Base-by-base conservation (phyloP, 1,140 invertebrate species). In the Brachionus calyciflorus region DNA sequence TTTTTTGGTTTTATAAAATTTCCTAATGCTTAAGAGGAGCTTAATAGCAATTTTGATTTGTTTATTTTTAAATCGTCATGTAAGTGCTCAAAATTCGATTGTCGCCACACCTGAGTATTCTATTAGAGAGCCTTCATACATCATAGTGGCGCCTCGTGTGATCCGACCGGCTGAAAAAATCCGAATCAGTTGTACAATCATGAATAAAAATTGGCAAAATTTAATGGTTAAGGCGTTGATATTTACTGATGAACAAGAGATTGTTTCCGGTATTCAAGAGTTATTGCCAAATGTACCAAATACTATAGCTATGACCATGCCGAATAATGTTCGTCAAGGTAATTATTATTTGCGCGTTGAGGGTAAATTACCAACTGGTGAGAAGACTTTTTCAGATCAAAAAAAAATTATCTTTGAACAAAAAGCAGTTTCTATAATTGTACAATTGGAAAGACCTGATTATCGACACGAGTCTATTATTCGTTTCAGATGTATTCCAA, bases 361-460 rank as follows among this genome's bases (percentile, higher is more conserved):
- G 85, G 94, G 94, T 0, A 89, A 77, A 24, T 46, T 81, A 46
- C 51, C 51, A n/a, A 79, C 80, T 77, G 80, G 79, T 21, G 82
- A 82, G 12, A 80, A 79, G 69, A 80, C 83, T 7, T 85, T 84
- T 78, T 76, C 68, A 24, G 84, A 85, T 77, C 82, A 84, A 53
- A 84, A 82, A 10, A 77, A 81, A 9, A 80, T 85, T 48, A 78
- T 79, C 19, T 85, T 84, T 76, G 79, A 81, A 60, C 63, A 79
- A 19, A 84, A 85, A 78, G 81, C 83, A 26, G 80, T 82, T 0
- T 83, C 94, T 0, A 92, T 97, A 78, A 95, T 97, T 81, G 92
- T 98, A 78, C 94, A 96, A 83, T 90, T 93, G 76, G 93, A 96
- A 81, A 95, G 95, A 82, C 94, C 94, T 0, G 89, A 97, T 0